These are phyloP conservation scores for Mercenaria mercenaria DNA, from an alignment of 1,140 invertebrate species.

Conservation along the genomic window DNA sequence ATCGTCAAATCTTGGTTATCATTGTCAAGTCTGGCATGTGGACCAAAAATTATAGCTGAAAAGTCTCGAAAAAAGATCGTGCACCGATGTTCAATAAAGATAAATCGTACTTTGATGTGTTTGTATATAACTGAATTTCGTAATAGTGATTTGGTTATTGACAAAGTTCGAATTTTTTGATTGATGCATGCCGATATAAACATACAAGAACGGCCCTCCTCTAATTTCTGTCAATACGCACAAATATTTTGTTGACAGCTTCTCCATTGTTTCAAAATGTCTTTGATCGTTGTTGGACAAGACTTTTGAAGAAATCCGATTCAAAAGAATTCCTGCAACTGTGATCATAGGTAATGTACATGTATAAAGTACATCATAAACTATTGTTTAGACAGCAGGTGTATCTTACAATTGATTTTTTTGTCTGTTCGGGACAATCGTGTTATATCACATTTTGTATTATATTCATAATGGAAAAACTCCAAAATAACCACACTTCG, in stretches of 20 bases:
- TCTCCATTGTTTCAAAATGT: background rate
- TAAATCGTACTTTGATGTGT: background rate
- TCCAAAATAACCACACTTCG: too few relatives aligned
- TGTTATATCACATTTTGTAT: too few relatives aligned
- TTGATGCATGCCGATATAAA: background rate
- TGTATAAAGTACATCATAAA: too few relatives aligned
- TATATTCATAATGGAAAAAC: too few relatives aligned
- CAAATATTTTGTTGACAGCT: conserved; percentile 25
- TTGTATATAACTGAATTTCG: background rate
- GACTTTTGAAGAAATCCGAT: background rate
- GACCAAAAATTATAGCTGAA: conserved; percentile 2
- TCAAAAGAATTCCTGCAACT: background rate
- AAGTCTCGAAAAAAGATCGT: too few relatives aligned
- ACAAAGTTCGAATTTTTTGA: background rate
- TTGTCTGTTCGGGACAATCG: too few relatives aligned
- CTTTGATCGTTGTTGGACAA: background rate
- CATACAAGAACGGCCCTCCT: background rate
- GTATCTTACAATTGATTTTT: too few relatives aligned
- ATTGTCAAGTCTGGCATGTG: background rate
- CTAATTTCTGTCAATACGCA: background rate
- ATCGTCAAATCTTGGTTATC: too few relatives aligned
- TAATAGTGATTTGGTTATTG: background rate
- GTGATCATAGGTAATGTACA: background rate
- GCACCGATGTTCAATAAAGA: too few relatives aligned
- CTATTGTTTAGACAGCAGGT: too few relatives aligned